Base-by-base conservation (phyloP, 2,797 vertebrate species). In the Dromococcyx pavoninus region DNA sequence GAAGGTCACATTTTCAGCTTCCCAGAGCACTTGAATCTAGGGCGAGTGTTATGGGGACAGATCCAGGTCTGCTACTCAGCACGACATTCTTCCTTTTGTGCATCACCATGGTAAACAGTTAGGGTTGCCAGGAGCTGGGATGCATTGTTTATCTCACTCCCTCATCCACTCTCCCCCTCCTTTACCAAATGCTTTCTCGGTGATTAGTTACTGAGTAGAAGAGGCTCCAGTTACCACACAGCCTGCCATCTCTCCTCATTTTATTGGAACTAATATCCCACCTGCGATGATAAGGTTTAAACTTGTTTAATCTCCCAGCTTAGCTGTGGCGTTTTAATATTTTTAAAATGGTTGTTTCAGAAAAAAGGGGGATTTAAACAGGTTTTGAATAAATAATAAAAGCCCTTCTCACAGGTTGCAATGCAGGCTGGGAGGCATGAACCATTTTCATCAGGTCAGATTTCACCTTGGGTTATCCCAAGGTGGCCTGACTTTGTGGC, bases 271-370 rank as follows among this genome's bases (percentile, higher is more conserved):
- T 95, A 95, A 96, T 96, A 96, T 96, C 94, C 96, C 90, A 96
- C 96, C 96, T 93, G 96, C 69, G 5, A 96, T 93, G 95, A 96
- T 93, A 94, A 97, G 92, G 86, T 95, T 96, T 94, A 94, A 94
- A 96, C 89, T 94, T 95, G 92, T 93, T 97, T 97, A 97, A 97
- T 97, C 97, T 97, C 95, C 94, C 82, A 89, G 97, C 94, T 97
- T 97, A 97, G 93, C 88, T 53, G 87, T 86, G 88, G 93, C 73
- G 80, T 85, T 97, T 97, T 97, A 97, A 97, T 97, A 97, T 96
- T 96, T 97, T 96, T 97, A 96, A 97, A 97, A 96, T 41, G 95
- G 86, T 95, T 87, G 70, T 88, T 95, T 96, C 74, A 91, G 94
- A 92, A 95, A 95, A 95, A 92, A 89, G 85, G 16, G 84, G 95